Evolutionary conservation across 2,888 invertebrate species (phyloP).

Genomic region (Stratiomys singularior): DNA sequence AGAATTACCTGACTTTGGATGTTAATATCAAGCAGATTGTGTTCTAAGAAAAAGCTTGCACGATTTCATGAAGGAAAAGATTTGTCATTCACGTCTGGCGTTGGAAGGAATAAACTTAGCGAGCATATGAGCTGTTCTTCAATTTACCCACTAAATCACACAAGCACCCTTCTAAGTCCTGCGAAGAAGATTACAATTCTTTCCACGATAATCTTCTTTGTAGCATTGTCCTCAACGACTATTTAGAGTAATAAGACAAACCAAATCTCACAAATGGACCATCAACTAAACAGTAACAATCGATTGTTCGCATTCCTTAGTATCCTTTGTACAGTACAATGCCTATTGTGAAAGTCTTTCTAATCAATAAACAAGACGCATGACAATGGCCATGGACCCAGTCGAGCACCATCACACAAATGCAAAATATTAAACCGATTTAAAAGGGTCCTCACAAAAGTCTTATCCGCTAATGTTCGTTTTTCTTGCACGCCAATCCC

Average conservation of each 20-base stretch:
- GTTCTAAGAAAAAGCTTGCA: too few relatives aligned
- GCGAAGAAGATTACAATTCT: too few relatives aligned
- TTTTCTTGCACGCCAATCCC: not conserved
- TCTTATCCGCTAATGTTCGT: slow-evolving; percentile 7
- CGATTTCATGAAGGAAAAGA: too few relatives aligned
- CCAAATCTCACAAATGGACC: slow-evolving; percentile 1
- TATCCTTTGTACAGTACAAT: too few relatives aligned
- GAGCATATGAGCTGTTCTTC: too few relatives aligned
- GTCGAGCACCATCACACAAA: not conserved
- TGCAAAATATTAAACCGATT: slow-evolving; percentile 15
- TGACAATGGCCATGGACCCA: not conserved
- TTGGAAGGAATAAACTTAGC: too few relatives aligned
- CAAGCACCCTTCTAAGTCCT: too few relatives aligned
- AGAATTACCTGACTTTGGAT: not conserved
- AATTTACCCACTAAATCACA: too few relatives aligned
- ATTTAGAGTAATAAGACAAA: not conserved
- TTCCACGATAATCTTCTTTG: not conserved
- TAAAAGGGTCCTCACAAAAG: not conserved
- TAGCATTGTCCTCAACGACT: not conserved
- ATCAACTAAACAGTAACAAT: not conserved
- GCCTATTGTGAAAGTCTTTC: not conserved
- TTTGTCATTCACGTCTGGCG: too few relatives aligned
- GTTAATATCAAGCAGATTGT: too few relatives aligned
- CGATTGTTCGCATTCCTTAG: not conserved
- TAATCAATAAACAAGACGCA: slow-evolving; percentile 23